Percentiles rank a stretch among this genome's conserved stretches.
phyloP scores from a whole-genome alignment of 2,113 vertebrate genomes.

The Asarcornis scutulata region DNA sequence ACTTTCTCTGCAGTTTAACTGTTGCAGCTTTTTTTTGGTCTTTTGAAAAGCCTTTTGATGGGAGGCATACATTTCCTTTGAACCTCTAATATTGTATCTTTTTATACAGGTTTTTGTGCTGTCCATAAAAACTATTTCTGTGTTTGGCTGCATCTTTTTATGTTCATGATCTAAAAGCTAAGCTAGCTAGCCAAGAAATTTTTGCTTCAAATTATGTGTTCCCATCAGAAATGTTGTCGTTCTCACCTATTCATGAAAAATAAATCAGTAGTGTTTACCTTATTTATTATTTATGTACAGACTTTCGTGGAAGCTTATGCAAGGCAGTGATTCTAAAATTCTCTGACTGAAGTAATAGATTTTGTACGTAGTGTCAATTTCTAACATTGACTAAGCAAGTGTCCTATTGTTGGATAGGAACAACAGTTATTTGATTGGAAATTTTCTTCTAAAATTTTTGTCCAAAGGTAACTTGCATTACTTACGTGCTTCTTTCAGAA shows the following conservation, averaged over 20 bases:
- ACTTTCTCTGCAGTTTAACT: not conserved
- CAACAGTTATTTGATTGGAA: not conserved
- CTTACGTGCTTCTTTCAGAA: not conserved
- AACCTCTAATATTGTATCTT: not conserved
- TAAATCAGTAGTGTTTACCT: constrained; percentile 16
- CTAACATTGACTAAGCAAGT: not conserved
- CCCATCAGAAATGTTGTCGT: not conserved
- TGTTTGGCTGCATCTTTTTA: not conserved
- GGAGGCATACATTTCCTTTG: not conserved
- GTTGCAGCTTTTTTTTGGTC: not conserved
- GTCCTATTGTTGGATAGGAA: not conserved
- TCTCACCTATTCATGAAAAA: constrained; percentile 24
- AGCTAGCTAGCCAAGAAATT: not conserved
- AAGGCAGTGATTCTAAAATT: not conserved
- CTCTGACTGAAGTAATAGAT: not conserved
- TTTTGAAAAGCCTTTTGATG: not conserved
- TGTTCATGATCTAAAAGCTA: not conserved
- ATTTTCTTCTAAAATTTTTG: not conserved
- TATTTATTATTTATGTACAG: not conserved
- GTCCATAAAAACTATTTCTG: not conserved
- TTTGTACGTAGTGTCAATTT: not conserved
- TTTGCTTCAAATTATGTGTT: not conserved
- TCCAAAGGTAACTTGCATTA: not conserved
- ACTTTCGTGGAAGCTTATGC: not conserved
- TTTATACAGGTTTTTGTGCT: not conserved